Percentiles rank a stretch among this genome's conserved stretches.
Conservation (phyloP, 2,888 invertebrate genomes). For the Linnaemya tessellans region DNA sequence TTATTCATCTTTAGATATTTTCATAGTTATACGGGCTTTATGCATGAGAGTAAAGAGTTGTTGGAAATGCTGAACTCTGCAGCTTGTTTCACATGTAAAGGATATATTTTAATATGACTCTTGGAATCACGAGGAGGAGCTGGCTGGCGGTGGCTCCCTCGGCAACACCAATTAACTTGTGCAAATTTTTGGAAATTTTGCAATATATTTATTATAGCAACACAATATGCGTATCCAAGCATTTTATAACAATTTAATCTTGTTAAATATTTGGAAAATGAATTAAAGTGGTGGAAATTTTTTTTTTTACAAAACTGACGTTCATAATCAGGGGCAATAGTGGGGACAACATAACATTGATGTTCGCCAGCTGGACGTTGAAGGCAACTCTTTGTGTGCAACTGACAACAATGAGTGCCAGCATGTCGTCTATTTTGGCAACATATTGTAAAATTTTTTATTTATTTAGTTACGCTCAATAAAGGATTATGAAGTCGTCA, state of each 20-base stretch:
- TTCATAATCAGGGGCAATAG: not conserved
- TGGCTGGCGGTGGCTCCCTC: too few species aligned
- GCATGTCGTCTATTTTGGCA: not conserved
- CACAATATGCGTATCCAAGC: not conserved
- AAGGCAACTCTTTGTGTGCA: not conserved
- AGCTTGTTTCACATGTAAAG: too few species aligned
- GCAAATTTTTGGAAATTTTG: not conserved
- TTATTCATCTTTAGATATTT: slow-evolving; percentile 1
- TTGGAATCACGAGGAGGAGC: too few species aligned
- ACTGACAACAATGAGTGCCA: slow-evolving; percentile 21
- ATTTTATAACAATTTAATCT: slow-evolving; percentile 38
- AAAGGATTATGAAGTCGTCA: slow-evolving; percentile 35
- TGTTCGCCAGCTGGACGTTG: not conserved
- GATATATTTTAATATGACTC: too few species aligned
- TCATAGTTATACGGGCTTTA: not conserved
- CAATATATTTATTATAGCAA: slow-evolving; percentile 11
- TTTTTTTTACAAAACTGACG: not conserved
- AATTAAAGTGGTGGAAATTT: not conserved
- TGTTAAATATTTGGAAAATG: slow-evolving; percentile 43
- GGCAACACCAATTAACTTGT: not conserved
- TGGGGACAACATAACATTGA: not conserved
- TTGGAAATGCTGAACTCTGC: too few species aligned
- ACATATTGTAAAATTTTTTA: slow-evolving; percentile 15
- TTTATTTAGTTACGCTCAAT: slow-evolving; percentile 39
- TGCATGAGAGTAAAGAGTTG: too few species aligned